These are phyloP conservation scores for Pseudomyrmex sp. DNA, from an alignment of 1,140 invertebrate genomes.

Conservation along the genomic window DNA sequence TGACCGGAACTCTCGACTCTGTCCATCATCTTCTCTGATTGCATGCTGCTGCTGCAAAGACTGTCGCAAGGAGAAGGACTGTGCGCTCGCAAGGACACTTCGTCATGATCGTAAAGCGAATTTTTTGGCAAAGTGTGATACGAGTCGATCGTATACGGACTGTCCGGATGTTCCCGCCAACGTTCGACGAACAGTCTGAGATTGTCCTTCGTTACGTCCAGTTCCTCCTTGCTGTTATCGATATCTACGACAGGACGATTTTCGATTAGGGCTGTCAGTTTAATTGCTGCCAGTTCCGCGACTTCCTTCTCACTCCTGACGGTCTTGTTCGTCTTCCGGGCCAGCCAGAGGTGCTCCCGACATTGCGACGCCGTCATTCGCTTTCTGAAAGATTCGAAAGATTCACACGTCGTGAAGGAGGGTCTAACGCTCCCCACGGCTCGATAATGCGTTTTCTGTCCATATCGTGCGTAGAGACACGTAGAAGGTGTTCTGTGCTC, in stretches of 20 bases:
- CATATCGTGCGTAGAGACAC: conserved; percentile 1
- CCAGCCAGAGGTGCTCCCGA: conserved; percentile 91
- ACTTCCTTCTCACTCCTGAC: conserved; percentile 56
- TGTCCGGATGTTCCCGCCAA: conserved; percentile 94
- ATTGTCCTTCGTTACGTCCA: conserved; percentile 94
- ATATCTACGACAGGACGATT: not conserved
- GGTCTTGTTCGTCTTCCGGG: conserved; percentile 58
- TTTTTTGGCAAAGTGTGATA: conserved; percentile 72
- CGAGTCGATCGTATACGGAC: conserved; percentile 92
- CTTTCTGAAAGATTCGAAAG: conserved; percentile 87
- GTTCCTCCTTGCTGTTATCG: conserved; percentile 83
- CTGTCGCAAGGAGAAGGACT: conserved; percentile 92
- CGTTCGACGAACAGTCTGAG: conserved; percentile 93
- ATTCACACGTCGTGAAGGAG: conserved; percentile 71
- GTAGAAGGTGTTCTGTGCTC: not conserved
- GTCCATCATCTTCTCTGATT: conserved; percentile 72
- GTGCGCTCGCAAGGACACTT: conserved; percentile 86
- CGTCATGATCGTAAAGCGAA: conserved; percentile 51
- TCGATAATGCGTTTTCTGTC: not conserved
- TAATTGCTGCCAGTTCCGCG: conserved; percentile 13
- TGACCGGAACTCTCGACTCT: conserved; percentile 26
- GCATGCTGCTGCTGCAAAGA: conserved; percentile 86
- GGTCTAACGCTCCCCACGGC: conserved; percentile 24
- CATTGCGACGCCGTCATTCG: conserved; percentile 91
- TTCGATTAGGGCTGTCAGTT: not conserved